Conservation (phyloP, 37 sponge, comb jelly and placozoan genomes). For the Bolinopsis microptera region DNA sequence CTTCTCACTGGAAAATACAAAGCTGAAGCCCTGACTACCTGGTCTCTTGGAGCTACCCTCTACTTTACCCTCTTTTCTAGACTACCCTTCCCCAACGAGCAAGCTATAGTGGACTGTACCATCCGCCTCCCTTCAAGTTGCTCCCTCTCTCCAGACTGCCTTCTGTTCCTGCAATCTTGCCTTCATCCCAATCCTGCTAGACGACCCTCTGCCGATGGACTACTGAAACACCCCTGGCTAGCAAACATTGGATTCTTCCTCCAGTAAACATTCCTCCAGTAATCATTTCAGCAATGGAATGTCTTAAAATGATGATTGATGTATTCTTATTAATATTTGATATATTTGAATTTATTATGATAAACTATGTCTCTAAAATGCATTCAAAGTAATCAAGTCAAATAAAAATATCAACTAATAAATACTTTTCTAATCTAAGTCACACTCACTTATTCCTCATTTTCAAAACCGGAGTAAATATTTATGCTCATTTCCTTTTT, state of each 20-base stretch:
- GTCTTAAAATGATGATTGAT: neutral
- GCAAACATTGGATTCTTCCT: neutral
- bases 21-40: slow-evolving; percentile 18
- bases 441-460: too few relatives aligned
- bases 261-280: neutral
- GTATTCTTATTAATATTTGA: neutral
- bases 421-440: too few relatives aligned
- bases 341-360: too few relatives aligned
- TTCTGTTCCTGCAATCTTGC: neutral
- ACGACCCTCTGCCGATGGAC: slow-evolving; percentile 14
- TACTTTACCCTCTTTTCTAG: slow-evolving; percentile 35
- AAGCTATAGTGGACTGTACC: neutral
- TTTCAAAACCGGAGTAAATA: too few relatives aligned
- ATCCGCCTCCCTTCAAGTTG: neutral
- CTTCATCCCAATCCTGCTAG: slow-evolving; percentile 40
- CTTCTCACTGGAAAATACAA: neutral
- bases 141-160: neutral
- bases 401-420: too few relatives aligned
- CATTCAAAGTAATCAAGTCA: too few relatives aligned
- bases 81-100: slow-evolving; percentile 49
- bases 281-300: neutral
- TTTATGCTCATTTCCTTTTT: too few relatives aligned
- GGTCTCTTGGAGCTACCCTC: slow-evolving; percentile 27
- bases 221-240: neutral
- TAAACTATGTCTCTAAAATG: too few relatives aligned